phyloP scores from a whole-genome alignment of 2,113 vertebrate genomes.

The Cephalopterus ornatus region DNA sequence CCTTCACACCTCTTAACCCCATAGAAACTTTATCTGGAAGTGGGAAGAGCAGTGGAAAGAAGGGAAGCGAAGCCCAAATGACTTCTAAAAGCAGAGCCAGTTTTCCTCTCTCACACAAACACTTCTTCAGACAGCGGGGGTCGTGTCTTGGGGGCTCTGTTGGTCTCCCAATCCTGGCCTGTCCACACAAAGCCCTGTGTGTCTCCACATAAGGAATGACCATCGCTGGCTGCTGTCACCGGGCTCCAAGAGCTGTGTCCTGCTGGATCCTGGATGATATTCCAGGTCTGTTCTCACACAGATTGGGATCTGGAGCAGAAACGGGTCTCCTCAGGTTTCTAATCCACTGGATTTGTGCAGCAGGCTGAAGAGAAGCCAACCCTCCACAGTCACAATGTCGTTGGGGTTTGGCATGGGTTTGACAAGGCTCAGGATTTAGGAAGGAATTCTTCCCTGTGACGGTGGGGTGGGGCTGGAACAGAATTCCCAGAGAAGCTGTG shows the following conservation, averaged over 20 bases:
- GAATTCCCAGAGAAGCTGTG: not conserved
- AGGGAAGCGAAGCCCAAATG: not conserved
- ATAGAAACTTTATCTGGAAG: not conserved
- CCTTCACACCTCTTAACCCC: not conserved
- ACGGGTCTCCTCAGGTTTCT: not conserved
- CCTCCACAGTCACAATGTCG: fast-evolving
- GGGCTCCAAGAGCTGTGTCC: not conserved
- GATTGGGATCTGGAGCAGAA: not conserved
- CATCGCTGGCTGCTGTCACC: not conserved
- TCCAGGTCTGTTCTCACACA: fast-evolving
- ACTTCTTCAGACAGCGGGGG: too few relatives aligned
- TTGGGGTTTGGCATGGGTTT: not conserved
- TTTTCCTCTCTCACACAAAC: not conserved
- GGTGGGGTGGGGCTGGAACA: not conserved
- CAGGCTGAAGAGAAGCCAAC: not conserved
- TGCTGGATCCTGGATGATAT: not conserved
- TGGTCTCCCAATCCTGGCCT: not conserved
- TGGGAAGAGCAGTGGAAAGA: not conserved
- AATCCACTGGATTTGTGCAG: not conserved
- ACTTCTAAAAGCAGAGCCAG: not conserved
- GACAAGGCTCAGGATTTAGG: not conserved
- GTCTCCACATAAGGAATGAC: fast-evolving
- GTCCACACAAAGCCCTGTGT: not conserved
- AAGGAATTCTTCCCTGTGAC: not conserved
- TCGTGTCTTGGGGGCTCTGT: not conserved